These are phyloP conservation scores for Macroramphosus scolopax DNA, from an alignment of 2,797 vertebrate species.

Conservation along the genomic window DNA sequence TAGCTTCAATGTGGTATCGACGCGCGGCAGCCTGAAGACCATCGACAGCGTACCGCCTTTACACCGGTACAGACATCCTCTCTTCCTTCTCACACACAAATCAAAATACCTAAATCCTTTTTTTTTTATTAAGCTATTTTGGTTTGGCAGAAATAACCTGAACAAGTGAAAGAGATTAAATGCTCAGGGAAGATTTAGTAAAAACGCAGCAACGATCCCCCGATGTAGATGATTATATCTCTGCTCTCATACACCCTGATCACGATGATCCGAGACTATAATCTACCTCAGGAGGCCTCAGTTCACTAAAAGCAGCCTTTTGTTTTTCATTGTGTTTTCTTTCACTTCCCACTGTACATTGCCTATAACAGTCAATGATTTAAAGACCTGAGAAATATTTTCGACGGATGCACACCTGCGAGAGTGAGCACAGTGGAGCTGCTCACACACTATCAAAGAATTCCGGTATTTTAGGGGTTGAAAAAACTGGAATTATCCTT, in stretches of 20 bases:
- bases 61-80: too few species aligned
- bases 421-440: neutral
- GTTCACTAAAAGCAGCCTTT: conserved; percentile 13
- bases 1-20: conserved; percentile 97
- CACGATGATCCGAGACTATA: conserved; percentile 26
- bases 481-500: too few species aligned
- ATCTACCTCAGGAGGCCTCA: conserved; percentile 18
- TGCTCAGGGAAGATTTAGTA: conserved; percentile 26
- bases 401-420: conserved; percentile 1
- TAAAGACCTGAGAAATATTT: too few species aligned
- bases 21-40: conserved; percentile 89
- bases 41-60: conserved; percentile 92
- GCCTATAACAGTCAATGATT: too few species aligned
- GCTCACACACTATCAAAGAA: conserved; percentile 25
- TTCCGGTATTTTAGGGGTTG: too few species aligned
- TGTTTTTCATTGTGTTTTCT: neutral
- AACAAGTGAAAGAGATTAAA: conserved; percentile 22
- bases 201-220: conserved; percentile 30
- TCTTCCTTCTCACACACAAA: too few species aligned
- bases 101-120: too few species aligned
- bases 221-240: conserved; percentile 19
- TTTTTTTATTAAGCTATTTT: conserved; percentile 4
- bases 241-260: conserved; percentile 11
- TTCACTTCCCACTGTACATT: conserved; percentile 1
- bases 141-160: neutral